phyloP scores from a whole-genome alignment of 2,888 invertebrate genomes.

The Caenorhabditis virilis region DNA sequence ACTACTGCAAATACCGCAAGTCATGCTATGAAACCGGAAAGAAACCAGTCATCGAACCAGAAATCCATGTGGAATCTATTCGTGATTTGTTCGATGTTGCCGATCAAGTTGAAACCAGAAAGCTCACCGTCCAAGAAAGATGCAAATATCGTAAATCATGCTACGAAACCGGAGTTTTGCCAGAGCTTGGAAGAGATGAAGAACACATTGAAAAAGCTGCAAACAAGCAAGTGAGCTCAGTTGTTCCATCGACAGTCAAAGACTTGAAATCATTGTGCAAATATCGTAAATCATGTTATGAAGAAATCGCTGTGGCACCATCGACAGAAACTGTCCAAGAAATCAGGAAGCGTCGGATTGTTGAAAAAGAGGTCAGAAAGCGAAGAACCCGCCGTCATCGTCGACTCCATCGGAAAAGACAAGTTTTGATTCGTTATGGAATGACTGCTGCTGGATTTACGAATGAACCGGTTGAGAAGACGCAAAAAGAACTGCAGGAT shows the following conservation, averaged over 20 bases:
- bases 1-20: constrained; percentile 65
- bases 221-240: constrained; percentile 32
- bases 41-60: constrained; percentile 49
- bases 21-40: constrained; percentile 61
- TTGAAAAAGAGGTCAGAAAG: constrained; percentile 42
- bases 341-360: constrained; percentile 36
- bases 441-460: constrained; percentile 14
- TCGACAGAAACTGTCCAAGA: constrained; percentile 42
- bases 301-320: constrained; percentile 45
- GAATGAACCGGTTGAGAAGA: constrained; percentile 32
- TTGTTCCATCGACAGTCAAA: constrained; percentile 39
- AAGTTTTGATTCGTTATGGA: constrained; percentile 26
- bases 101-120: constrained; percentile 41
- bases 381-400: constrained; percentile 28
- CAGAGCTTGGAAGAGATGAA: constrained; percentile 38
- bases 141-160: constrained; percentile 64
- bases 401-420: constrained; percentile 13
- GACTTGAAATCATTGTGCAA: constrained; percentile 56
- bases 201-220: constrained; percentile 21
- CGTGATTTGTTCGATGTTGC: constrained; percentile 35
- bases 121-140: constrained; percentile 43
- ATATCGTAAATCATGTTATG: constrained; percentile 55
- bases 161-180: constrained; percentile 58
- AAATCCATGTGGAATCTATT: constrained; percentile 28
- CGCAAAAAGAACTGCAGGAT: constrained; percentile 28